Conservation (phyloP, 2,888 invertebrate genomes). For the Lampropteryx suffumata region DNA sequence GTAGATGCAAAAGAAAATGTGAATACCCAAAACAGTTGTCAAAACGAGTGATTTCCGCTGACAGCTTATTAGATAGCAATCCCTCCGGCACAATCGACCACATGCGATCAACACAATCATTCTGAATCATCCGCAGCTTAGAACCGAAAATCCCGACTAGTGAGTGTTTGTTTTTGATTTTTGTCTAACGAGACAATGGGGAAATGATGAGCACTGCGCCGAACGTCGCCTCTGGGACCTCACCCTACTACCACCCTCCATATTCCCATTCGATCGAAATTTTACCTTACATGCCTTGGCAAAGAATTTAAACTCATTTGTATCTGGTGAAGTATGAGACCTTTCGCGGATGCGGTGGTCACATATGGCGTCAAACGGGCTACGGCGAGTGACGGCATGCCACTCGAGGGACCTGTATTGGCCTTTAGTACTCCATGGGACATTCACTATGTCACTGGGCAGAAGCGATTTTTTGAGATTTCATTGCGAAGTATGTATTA, state of each 20-base stretch:
- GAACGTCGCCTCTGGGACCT: slow-evolving; percentile 77
- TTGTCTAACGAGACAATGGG: slow-evolving; percentile 83
- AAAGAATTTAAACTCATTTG: slow-evolving; percentile 53
- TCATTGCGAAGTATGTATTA: slow-evolving; percentile 37
- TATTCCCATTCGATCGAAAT: slow-evolving; percentile 40
- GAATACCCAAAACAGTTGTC: slow-evolving; percentile 30
- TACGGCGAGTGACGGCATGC: slow-evolving; percentile 75
- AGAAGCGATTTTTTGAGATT: slow-evolving; percentile 54
- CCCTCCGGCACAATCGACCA: slow-evolving; percentile 66
- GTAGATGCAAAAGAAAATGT: slow-evolving; percentile 13
- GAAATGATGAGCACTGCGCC: slow-evolving; percentile 80
- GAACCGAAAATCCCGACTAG: slow-evolving; percentile 72
- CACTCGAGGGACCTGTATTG: slow-evolving; percentile 76
- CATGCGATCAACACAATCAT: slow-evolving; percentile 64
- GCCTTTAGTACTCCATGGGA: slow-evolving; percentile 64
- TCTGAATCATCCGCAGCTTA: slow-evolving; percentile 72
- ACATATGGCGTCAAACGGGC: slow-evolving; percentile 81
- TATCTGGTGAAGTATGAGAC: slow-evolving; percentile 42
- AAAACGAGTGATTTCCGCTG: slow-evolving; percentile 39
- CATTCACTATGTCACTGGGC: slow-evolving; percentile 62
- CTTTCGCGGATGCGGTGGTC: slow-evolving; percentile 50
- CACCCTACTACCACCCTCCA: slow-evolving; percentile 68
- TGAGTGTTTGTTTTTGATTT: slow-evolving; percentile 82
- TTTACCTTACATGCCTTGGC: slow-evolving; percentile 49
- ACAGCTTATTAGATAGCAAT: slow-evolving; percentile 44